Conservation (phyloP, 2,888 invertebrate genomes). For the Corbicula japonica region DNA sequence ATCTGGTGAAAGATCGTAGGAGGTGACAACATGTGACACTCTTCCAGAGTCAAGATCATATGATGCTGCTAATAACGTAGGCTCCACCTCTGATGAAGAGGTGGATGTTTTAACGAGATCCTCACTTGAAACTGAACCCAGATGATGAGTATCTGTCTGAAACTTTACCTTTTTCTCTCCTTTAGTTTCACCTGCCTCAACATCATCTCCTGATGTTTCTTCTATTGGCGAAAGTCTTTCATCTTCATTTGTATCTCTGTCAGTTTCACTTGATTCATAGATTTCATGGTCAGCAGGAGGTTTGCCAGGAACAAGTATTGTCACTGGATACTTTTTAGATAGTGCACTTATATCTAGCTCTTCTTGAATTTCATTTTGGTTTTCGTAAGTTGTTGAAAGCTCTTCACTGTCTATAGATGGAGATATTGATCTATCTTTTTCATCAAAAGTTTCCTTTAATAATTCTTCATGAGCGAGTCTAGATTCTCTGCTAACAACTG, state of each 20-base stretch:
- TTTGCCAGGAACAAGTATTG: constrained; percentile 77
- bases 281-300: constrained; percentile 78
- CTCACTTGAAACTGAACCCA: constrained; percentile 79
- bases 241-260: constrained; percentile 82
- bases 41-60: constrained; percentile 90
- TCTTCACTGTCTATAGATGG: constrained; percentile 83
- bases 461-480: constrained; percentile 81
- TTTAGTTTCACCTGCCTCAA: constrained; percentile 68
- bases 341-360: constrained; percentile 58
- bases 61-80: constrained; percentile 95
- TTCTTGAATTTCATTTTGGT: constrained; percentile 74
- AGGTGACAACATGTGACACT: constrained; percentile 87
- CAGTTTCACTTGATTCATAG: constrained; percentile 82
- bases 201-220: constrained; percentile 75
- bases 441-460: constrained; percentile 79
- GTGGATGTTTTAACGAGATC: constrained; percentile 84
- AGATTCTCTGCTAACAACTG: constrained; percentile 80
- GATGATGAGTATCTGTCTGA: constrained; percentile 76
- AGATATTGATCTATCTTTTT: constrained; percentile 81
- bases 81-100: constrained; percentile 93
- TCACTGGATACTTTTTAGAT: constrained; percentile 74
- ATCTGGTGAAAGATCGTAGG: constrained; percentile 85
- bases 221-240: constrained; percentile 82
- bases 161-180: constrained; percentile 80
- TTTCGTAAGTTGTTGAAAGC: constrained; percentile 76